Conservation (phyloP, 2,888 invertebrate species). For the Onchidella celtica region DNA sequence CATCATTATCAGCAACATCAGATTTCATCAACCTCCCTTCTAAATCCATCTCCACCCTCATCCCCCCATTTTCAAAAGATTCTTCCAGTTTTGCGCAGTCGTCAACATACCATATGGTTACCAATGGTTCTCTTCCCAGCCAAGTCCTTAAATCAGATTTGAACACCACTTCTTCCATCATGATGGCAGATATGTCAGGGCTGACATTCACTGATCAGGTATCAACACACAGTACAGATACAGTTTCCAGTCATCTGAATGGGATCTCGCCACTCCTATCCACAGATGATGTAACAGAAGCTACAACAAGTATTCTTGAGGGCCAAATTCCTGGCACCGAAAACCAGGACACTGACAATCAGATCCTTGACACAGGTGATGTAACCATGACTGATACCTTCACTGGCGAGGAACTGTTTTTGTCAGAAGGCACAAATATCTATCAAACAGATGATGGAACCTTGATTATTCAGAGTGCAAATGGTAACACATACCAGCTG, state of each 20-base stretch:
- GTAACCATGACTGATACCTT: conserved; percentile 20
- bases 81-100: background rate
- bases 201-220: conserved; percentile 25
- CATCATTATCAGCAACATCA: background rate
- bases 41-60: background rate
- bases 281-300: conserved; percentile 12
- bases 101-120: background rate
- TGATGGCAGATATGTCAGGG: conserved; percentile 25
- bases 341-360: conserved; percentile 22
- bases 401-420: conserved; percentile 46
- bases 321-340: conserved; percentile 26
- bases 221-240: background rate
- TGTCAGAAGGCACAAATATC: conserved; percentile 62
- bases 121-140: background rate
- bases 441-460: conserved; percentile 76
- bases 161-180: conserved; percentile 2
- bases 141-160: conserved; percentile 24
- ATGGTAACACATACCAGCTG: conserved; percentile 76
- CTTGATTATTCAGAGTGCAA: conserved; percentile 75
- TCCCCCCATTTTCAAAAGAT: conserved; percentile 25
- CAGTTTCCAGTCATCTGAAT: background rate
- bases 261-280: conserved; percentile 24
- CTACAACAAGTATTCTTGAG: conserved; percentile 15
- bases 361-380: conserved; percentile 14
- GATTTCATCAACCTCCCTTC: conserved; percentile 20